Conservation (phyloP, 2,797 vertebrate genomes). For the Parauchenoglanis ngamensis region DNA sequence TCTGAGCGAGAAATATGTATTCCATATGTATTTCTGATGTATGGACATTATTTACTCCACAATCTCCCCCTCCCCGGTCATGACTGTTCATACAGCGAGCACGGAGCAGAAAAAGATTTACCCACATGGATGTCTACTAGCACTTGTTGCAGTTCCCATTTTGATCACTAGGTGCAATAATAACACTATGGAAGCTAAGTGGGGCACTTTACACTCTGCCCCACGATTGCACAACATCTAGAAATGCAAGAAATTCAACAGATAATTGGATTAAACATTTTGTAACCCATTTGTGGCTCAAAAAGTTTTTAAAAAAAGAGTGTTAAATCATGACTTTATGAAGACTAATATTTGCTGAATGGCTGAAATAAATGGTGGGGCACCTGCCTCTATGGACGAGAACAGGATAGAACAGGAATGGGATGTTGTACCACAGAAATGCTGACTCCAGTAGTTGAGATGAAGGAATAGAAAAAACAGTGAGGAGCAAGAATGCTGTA, state of each 20-base stretch:
- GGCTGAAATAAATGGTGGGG: neutral
- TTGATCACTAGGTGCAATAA: neutral
- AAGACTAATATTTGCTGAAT: neutral
- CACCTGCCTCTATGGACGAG: neutral
- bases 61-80: neutral
- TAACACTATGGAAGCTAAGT: neutral
- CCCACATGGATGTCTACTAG: neutral
- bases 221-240: neutral
- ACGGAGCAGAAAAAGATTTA: neutral
- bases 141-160: neutral
- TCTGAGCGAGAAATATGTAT: neutral
- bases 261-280: neutral
- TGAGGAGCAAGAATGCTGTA: neutral
- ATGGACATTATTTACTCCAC: neutral
- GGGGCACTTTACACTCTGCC: neutral
- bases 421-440: conserved; percentile 38
- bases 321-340: neutral
- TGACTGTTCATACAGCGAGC: neutral
- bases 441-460: conserved; percentile 28
- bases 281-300: neutral
- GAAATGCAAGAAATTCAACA: neutral
- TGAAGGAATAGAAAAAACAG: conserved; percentile 30
- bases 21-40: neutral
- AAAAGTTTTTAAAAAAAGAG: neutral
- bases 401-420: neutral